phyloP scores from a whole-genome alignment of 2,888 invertebrate genomes.

The Caenorhabditis becei region DNA sequence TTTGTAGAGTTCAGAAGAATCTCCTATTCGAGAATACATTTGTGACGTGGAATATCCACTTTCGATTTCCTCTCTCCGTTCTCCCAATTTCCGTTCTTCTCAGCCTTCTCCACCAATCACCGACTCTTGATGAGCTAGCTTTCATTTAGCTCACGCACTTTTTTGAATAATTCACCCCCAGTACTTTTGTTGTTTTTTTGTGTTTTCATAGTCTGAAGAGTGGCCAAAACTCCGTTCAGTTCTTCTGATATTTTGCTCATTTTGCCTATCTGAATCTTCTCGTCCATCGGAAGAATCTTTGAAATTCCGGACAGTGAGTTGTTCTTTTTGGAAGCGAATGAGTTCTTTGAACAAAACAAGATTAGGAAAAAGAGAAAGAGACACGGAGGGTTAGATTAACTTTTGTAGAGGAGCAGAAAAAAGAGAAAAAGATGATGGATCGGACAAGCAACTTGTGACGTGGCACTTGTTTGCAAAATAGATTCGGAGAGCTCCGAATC shows the following conservation, averaged over 20 bases:
- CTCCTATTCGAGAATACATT: no score
- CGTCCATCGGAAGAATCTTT: no score
- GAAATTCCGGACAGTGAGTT: neutral
- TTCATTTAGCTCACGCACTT: slow-evolving; percentile 14
- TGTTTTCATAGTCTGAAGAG: slow-evolving; percentile 5
- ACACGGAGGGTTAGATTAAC: neutral
- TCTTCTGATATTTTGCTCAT: no score
- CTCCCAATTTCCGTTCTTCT: neutral
- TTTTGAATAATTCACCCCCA: slow-evolving; percentile 12
- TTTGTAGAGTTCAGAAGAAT: no score
- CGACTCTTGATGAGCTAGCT: slow-evolving; percentile 3
- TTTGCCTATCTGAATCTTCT: no score
- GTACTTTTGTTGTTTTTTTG: slow-evolving; percentile 11
- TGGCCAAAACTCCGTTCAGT: no score
- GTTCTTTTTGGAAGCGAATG: neutral
- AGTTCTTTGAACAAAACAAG: neutral
- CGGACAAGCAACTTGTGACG: neutral
- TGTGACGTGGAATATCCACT: no score
- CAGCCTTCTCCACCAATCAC: neutral
- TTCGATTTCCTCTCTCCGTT: neutral
- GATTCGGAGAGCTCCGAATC: no score
- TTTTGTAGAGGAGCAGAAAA: neutral
- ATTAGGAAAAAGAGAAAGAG: neutral
- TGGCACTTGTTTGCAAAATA: no score
- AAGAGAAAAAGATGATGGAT: neutral